Evolutionary conservation across 1,140 invertebrate species (phyloP).

Genomic region (Hylaeus volcanicus): DNA sequence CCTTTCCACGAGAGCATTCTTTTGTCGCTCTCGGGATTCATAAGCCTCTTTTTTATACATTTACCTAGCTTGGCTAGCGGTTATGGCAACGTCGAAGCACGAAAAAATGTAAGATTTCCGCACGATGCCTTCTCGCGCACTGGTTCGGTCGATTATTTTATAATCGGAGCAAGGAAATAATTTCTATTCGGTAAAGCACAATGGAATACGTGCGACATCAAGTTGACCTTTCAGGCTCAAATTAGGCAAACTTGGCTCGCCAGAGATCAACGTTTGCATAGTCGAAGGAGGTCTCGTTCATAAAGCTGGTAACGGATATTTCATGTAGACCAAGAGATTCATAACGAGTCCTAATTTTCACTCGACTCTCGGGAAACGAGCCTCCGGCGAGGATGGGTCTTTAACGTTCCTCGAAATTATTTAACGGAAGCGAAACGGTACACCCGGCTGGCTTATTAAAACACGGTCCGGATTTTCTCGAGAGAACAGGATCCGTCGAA

Average conservation of each 20-base stretch:
- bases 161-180: too few species aligned
- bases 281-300: not conserved
- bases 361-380: not conserved
- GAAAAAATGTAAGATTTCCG: not conserved
- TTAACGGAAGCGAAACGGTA: slow-evolving; percentile 24
- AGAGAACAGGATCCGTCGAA: slow-evolving; percentile 10
- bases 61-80: not conserved
- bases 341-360: slow-evolving; percentile 27
- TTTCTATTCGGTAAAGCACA: too few species aligned
- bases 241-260: not conserved
- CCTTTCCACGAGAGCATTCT: not conserved
- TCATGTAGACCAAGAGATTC: not conserved
- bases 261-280: not conserved
- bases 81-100: not conserved
- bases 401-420: slow-evolving; percentile 25
- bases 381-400: not conserved
- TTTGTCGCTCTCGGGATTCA: slow-evolving; percentile 12
- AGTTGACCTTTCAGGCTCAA: too few species aligned
- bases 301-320: not conserved
- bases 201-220: too few species aligned
- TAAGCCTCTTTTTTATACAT: not conserved
- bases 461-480: slow-evolving; percentile 6
- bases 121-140: not conserved
- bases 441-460: slow-evolving; percentile 29
- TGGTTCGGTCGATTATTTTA: not conserved